Evolutionary conservation across 2,113 vertebrate species (phyloP).

Genomic region (Zingel zingel): DNA sequence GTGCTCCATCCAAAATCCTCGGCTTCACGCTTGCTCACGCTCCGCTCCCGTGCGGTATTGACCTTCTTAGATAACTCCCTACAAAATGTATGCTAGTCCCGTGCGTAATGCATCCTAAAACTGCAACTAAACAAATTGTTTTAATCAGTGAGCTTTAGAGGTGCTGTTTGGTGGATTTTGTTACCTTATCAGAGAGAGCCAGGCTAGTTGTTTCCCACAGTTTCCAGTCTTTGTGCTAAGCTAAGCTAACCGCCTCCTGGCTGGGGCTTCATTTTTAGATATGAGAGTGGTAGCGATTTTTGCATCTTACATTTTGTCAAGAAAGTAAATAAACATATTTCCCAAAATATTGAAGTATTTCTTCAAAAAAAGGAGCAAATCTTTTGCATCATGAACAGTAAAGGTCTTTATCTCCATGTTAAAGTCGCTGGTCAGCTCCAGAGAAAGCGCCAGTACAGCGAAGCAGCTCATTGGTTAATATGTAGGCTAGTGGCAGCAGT

Average conservation of each 20-base stretch:
- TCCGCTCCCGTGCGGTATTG: too few species aligned
- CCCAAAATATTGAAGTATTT: not conserved
- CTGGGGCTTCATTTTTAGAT: too few species aligned
- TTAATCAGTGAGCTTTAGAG: not conserved
- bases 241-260: not conserved
- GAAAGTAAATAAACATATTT: not conserved
- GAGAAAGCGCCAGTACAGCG: not conserved
- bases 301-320: not conserved
- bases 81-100: too few species aligned
- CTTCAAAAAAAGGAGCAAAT: not conserved
- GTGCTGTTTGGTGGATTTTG: not conserved
- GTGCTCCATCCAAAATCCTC: too few species aligned
- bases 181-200: not conserved
- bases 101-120: too few species aligned
- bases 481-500: slow-evolving; percentile 30
- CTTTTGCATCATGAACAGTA: not conserved
- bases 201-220: too few species aligned
- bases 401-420: not conserved
- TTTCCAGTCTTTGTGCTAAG: not conserved
- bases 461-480: slow-evolving; percentile 9
- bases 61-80: too few species aligned
- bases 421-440: not conserved
- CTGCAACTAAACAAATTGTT: too few species aligned
- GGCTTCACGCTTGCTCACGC: too few species aligned
- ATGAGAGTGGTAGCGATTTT: too few species aligned